Evolutionary conservation across 1,140 invertebrate species (phyloP), one percentile per base, ranked within the genome.

Genomic region (Andricus grossulariae): DNA sequence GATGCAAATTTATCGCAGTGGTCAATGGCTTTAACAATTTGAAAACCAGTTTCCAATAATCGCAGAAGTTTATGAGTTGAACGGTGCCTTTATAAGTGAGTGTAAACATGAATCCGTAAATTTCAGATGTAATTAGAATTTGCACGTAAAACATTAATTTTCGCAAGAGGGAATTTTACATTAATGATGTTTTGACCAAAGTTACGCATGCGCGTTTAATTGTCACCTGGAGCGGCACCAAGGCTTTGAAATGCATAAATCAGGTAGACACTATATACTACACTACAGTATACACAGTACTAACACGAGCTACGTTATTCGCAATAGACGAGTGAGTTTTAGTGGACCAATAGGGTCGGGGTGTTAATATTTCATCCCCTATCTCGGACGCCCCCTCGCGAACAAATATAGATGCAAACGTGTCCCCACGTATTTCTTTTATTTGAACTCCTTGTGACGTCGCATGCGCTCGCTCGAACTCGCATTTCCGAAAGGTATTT

Each of bases 341-440:
- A 79, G 75, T 75, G 72, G 74, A 79, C 73, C 72, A 77, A 82
- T 72, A 79, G 74, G 77, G 82, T 73, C 72, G 77, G 76, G 74
- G 84, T 85, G 85, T 89, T 88, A 86, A 89, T 89, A 89, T 88
- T 89, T 89, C 84, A 87, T 83, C 81, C 83, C 82, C 82, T 85
- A 83, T 85, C 85, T 84, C 80, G 78, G 54, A 74, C 72, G 77
- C 77, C 72, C 77, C 74, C 52, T 71, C 75, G 57, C 75, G 82
- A 77, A 71, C 73, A 82, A 82, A 82, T 79, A 78, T 76, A 73
- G 50, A 73, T 78, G 77, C 71, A 81, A 73, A 55, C 74, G 25
- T 54, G 32, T 73, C 66, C 13, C 21, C 16, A 51, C 19, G 25
- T 79, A 79, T 75, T 84, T 84, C 80, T 83, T 81, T 83, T 80